These are phyloP conservation scores for Rhogogaster chlorosoma DNA, from an alignment of 2,888 invertebrate species.

Conservation along the genomic window DNA sequence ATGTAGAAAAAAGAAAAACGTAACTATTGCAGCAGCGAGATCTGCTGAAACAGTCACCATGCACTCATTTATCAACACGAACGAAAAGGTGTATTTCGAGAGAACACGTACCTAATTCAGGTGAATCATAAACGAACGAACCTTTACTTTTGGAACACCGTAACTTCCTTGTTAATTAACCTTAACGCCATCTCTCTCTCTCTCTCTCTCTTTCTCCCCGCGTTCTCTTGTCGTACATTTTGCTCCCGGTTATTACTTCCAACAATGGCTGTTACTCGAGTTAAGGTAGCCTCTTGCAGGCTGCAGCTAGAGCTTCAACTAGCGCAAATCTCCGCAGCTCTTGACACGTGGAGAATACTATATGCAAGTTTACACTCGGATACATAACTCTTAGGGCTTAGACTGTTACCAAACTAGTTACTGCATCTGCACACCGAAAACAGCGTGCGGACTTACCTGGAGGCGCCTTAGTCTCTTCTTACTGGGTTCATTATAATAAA, in stretches of 20 bases:
- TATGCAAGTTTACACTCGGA: constrained; percentile 32
- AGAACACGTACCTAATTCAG: background rate
- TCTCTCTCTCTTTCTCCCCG: background rate
- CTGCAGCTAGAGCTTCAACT: constrained; percentile 12
- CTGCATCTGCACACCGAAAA: background rate
- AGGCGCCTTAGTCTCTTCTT: background rate
- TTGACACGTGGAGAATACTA: constrained; percentile 26
- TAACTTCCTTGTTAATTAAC: constrained; percentile 41
- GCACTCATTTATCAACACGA: background rate
- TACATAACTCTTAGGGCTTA: constrained; percentile 21
- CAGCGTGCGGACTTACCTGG: background rate
- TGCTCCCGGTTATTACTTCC: constrained; percentile 31
- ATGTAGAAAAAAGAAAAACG: background rate
- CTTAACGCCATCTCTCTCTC: constrained; percentile 3
- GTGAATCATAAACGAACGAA: constrained; percentile 17
- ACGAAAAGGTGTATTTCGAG: background rate
- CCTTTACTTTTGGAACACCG: constrained; percentile 8
- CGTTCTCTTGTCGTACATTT: constrained; percentile 25
- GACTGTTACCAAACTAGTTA: constrained; percentile 38
- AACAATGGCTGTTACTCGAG: constrained; percentile 38
- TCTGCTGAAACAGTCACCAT: background rate
- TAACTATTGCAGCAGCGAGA: background rate
- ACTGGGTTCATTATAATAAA: background rate
- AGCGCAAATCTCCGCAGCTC: constrained; percentile 21
- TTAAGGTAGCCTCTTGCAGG: constrained; percentile 30